Percentiles rank a stretch among this genome's conserved stretches.
These are phyloP conservation scores for Bettongia penicillata DNA, from an alignment of 2,113 vertebrate genomes.

Conservation along the genomic window DNA sequence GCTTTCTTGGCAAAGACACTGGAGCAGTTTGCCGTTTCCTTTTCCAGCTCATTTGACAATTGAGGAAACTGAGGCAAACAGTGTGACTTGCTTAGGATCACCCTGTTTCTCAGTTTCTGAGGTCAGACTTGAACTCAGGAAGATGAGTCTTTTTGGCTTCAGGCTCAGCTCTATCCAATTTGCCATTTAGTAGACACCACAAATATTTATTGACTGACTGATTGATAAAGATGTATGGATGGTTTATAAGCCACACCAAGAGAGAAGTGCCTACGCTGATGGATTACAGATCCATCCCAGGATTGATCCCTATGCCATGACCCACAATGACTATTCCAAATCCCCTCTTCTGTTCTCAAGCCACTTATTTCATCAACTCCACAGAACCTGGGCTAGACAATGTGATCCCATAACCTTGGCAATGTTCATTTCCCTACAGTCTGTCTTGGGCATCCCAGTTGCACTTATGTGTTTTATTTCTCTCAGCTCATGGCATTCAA, in stretches of 20 bases:
- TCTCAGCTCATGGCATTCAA: conserved; percentile 55
- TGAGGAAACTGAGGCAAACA: background rate
- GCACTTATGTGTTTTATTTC: conserved; percentile 63
- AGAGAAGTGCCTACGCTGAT: background rate
- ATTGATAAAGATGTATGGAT: background rate
- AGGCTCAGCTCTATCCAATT: background rate
- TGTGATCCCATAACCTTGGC: conserved; percentile 40
- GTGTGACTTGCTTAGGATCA: background rate
- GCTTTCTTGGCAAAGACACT: background rate
- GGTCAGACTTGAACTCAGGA: background rate
- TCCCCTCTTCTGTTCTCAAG: background rate
- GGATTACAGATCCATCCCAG: background rate
- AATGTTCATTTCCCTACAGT: conserved; percentile 52
- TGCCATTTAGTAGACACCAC: background rate
- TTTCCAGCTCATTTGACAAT: background rate
- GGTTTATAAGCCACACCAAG: background rate
- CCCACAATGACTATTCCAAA: background rate
- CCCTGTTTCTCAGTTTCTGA: background rate
- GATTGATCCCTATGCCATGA: background rate
- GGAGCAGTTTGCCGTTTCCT: background rate
- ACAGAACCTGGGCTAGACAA: background rate
- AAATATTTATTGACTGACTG: background rate
- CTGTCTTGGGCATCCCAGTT: conserved; percentile 47
- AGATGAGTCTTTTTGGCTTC: background rate
- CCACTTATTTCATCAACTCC: background rate